Evolutionary conservation across 1,140 invertebrate species (phyloP), one percentile per base, ranked within the genome.

Genomic region (Olivierus martensii): DNA sequence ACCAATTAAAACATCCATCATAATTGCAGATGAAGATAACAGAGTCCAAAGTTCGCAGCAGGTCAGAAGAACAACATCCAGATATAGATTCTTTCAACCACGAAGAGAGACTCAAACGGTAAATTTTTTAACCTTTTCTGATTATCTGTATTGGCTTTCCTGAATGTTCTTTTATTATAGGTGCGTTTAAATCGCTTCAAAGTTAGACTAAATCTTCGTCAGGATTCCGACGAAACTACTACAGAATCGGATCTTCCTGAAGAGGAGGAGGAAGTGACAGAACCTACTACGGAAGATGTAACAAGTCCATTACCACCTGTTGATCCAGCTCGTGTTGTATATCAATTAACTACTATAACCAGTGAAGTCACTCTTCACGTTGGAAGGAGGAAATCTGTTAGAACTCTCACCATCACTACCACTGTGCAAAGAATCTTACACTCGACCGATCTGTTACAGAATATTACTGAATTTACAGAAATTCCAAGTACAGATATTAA

Each of bases 401-500:
- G 62, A 15, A 63, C 59, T 18, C 42, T 62, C 4, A 63, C 63
- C 12, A 59, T 54, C 49, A 71, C 37, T 66, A 90, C 7, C 82
- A 88, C 63, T 69, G 88, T 46, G 84, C 90, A 64, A 67, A 87
- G 12, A 83, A 89, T 62, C 84, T 85, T 60, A 80, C 84, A 10
- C 84, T 89, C 62, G 80, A 85, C 34, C 81, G 84, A 59, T 76
- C 49, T 55, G 7, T 49, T 44, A 18, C 51, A 49, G 21, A 37
- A 50, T n/a, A 48, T 37, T 14, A 54, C 57, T 36, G 52, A 52
- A 3, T 15, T 47, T 12, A 47, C 53, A 34, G 53, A 52, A 12
- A 56, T 50, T 28, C 38, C 39, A 1, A 50, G 56, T 17, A 41
- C 43, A 9, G 18, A n/a, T 17, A 15, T 11, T 12, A 41, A n/a